These are phyloP conservation scores for Mylabris sibirica DNA, from an alignment of 2,888 invertebrate genomes.

Conservation along the genomic window DNA sequence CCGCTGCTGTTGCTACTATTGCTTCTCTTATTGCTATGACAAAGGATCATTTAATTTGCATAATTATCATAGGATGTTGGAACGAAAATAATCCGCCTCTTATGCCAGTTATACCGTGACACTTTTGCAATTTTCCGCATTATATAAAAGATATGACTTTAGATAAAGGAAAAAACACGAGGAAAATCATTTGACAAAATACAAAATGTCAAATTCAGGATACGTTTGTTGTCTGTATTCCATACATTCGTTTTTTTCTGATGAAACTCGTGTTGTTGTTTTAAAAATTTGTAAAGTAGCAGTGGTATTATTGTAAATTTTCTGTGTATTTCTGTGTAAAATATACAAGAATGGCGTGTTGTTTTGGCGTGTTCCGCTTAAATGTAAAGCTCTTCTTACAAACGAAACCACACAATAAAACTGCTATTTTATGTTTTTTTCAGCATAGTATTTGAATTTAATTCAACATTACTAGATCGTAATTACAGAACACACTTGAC, in stretches of 20 bases:
- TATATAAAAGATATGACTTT: background rate
- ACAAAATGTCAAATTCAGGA: slow-evolving; percentile 3
- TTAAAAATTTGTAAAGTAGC: slow-evolving; percentile 24
- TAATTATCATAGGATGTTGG: slow-evolving; percentile 43
- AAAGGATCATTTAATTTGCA: slow-evolving; percentile 42
- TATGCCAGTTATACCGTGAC: slow-evolving; percentile 9
- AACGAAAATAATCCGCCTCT: slow-evolving; percentile 21
- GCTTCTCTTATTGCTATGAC: slow-evolving; percentile 8
- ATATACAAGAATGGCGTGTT: slow-evolving; percentile 32
- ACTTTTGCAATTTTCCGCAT: background rate
- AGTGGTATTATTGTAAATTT: slow-evolving; percentile 24
- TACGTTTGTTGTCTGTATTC: background rate
- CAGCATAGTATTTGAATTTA: slow-evolving; percentile 23
- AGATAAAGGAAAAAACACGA: background rate
- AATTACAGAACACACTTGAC: slow-evolving; percentile 12
- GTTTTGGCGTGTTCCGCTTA: slow-evolving; percentile 25
- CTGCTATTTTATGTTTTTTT: slow-evolving; percentile 26
- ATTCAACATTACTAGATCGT: slow-evolving; percentile 14
- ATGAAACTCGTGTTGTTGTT: slow-evolving; percentile 14
- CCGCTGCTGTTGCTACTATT: slow-evolving; percentile 28
- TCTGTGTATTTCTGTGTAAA: slow-evolving; percentile 24
- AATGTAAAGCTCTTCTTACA: slow-evolving; percentile 29
- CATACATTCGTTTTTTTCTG: background rate
- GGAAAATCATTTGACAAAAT: slow-evolving; percentile 1
- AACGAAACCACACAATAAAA: slow-evolving; percentile 26